A percentile compares a stretch with the other conserved stretches of the same genome.
Evolutionary conservation across 2,113 vertebrate genomes (phyloP).

Genomic region (Varanus salvator): DNA sequence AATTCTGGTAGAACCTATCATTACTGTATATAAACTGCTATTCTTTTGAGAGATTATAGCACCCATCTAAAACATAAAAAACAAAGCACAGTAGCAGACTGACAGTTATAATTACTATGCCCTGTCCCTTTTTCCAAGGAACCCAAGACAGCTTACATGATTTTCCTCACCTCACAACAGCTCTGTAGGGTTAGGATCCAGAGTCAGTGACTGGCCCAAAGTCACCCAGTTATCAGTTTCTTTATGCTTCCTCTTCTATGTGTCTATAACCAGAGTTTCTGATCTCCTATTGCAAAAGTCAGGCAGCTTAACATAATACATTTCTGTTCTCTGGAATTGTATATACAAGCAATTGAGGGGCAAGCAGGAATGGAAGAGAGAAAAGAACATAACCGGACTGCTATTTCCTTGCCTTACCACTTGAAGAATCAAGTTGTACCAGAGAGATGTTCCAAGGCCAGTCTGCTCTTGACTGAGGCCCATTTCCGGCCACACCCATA

Average conservation of each 20-base stretch:
- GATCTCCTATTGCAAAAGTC: neutral
- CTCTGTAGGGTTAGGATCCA: too few relatives aligned
- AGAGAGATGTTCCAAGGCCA: slow-evolving; percentile 3
- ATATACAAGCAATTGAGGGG: neutral
- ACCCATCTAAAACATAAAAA: neutral
- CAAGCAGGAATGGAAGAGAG: neutral
- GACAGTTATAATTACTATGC: neutral
- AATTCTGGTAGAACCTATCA: neutral
- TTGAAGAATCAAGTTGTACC: neutral
- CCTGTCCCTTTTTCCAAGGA: too few relatives aligned
- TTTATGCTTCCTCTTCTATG: neutral
- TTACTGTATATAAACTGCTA: neutral
- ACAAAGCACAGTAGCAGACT: neutral
- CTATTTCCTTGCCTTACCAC: neutral
- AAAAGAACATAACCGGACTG: neutral
- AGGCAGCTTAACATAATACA: neutral
- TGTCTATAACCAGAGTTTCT: neutral
- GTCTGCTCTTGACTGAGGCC: slow-evolving; percentile 26
- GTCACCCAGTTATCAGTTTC: neutral
- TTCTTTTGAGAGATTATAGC: neutral
- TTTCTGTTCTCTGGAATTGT: neutral
- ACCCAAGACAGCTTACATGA: too few relatives aligned
- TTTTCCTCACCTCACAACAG: too few relatives aligned
- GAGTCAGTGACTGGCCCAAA: too few relatives aligned
- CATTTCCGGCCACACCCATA: slow-evolving; percentile 11